Base-by-base conservation (phyloP, 2,888 invertebrate genomes). In the Clivina fossor region DNA sequence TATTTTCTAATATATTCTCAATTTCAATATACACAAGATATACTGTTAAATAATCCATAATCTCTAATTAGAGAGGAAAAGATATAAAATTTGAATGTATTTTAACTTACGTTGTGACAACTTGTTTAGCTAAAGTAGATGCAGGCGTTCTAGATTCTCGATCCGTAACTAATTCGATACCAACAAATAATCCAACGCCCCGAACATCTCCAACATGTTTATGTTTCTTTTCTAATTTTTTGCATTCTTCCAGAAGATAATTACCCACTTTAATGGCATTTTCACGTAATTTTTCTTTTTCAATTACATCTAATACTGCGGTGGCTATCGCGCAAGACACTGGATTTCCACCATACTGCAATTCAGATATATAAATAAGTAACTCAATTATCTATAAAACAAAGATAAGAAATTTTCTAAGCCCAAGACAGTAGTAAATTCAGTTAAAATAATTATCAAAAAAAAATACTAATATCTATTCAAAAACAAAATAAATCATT, bases 311-410 rank as follows among this genome's bases (percentile, higher is more conserved):
- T 69, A 99, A 83, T 1, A 99, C 98, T 2, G 96, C 93, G 69
- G 91, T 89, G 0, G 93, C 95, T 43, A 97, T 90, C 0, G 97
- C 96, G 71, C 97, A 97, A 0, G 97, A 96, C 0, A 99, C 98
- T 8, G 99, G 97, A 77, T 99, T 99, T 7, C 99, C 99, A 8
- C 98, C 99, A 70, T 93, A 99, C 93, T 94, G 74, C 38, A 73
- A 70, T 50, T 32, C 57, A 30, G 57, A 50, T n/a, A n/a, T n/a
- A n/a, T n/a, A n/a, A n/a, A n/a, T n/a, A n/a, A n/a, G n/a, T n/a
- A n/a, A n/a, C n/a, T n/a, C n/a, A n/a, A n/a, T n/a, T n/a, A n/a
- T n/a, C n/a, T n/a, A n/a, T n/a, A n/a, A n/a, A n/a, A n/a, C n/a
- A n/a, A n/a, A n/a, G n/a, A n/a, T n/a, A n/a, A n/a, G n/a, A n/a